These are phyloP conservation scores for Beroe ovata DNA, from an alignment of 37 sponge, comb jelly and placozoan genomes.

Conservation along the genomic window DNA sequence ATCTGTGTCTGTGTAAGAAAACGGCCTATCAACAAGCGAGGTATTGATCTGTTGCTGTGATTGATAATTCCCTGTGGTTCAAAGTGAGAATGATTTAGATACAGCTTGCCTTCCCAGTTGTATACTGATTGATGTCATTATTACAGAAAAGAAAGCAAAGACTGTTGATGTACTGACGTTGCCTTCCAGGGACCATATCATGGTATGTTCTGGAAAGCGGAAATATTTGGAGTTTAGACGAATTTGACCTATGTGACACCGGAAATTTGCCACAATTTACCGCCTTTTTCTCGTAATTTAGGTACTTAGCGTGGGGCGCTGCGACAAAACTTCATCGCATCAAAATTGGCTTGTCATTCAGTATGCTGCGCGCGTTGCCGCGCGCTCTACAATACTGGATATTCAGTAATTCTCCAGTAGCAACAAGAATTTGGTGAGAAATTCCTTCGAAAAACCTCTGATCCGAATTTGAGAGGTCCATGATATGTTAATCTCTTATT, in stretches of 20 bases:
- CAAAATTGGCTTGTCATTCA: slow-evolving; percentile 30
- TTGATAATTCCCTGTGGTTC: too few species aligned
- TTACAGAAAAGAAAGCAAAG: slow-evolving; percentile 66
- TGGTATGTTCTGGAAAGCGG: too few species aligned
- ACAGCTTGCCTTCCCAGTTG: too few species aligned
- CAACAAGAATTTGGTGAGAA: not conserved
- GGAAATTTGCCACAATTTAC: slow-evolving; percentile 23
- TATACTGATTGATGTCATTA: too few species aligned
- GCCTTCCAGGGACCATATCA: slow-evolving; percentile 20
- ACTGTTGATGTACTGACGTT: slow-evolving; percentile 44
- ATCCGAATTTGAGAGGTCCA: too few species aligned
- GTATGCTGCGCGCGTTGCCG: slow-evolving; percentile 13
- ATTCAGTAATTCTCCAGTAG: not conserved
- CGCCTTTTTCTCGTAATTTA: slow-evolving; percentile 14
- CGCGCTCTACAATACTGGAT: not conserved
- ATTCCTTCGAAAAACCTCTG: too few species aligned
- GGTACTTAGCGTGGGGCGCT: not conserved
- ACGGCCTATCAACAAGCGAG: slow-evolving; percentile 92
- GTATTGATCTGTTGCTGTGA: too few species aligned
- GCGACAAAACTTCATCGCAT: not conserved
- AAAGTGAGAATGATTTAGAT: too few species aligned
- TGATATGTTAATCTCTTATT: too few species aligned
- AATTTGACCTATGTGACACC: too few species aligned
- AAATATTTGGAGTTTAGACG: too few species aligned
- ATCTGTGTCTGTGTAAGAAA: slow-evolving; percentile 98